These are phyloP conservation scores for Ridgeia piscesae DNA, from an alignment of 1,140 invertebrate species.

Conservation along the genomic window DNA sequence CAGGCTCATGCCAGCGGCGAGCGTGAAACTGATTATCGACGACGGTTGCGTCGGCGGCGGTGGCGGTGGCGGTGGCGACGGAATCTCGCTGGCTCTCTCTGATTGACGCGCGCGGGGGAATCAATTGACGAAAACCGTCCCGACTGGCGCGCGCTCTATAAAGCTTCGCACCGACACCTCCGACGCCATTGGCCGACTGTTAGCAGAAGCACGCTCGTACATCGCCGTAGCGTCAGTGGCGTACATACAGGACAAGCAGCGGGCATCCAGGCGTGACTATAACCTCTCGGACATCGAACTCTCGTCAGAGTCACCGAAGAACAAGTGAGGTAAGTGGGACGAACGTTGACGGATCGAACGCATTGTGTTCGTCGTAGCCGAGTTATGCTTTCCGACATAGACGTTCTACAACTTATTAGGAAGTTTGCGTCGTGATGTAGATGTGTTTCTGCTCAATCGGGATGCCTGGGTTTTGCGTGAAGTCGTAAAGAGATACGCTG, in stretches of 20 bases:
- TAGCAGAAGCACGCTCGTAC: neutral
- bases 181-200: neutral
- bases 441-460: neutral
- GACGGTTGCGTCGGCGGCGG: too few relatives aligned
- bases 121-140: neutral
- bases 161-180: neutral
- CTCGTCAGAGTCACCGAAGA: neutral
- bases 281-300: neutral
- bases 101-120: neutral
- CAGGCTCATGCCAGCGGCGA: neutral
- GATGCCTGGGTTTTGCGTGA: neutral
- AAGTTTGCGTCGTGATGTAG: neutral
- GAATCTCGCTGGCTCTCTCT: neutral
- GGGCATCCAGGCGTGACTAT: neutral
- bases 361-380: neutral
- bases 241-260: neutral
- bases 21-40: neutral
- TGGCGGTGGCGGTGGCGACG: too few relatives aligned
- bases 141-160: neutral
- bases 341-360: neutral
- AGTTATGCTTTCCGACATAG: neutral
- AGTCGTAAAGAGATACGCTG: neutral
- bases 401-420: neutral
- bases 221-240: neutral
- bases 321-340: neutral